Evolutionary conservation across 2,888 invertebrate genomes (phyloP), one percentile per base, ranked within the genome.

Genomic region (Aporophyla lueneburgensis): DNA sequence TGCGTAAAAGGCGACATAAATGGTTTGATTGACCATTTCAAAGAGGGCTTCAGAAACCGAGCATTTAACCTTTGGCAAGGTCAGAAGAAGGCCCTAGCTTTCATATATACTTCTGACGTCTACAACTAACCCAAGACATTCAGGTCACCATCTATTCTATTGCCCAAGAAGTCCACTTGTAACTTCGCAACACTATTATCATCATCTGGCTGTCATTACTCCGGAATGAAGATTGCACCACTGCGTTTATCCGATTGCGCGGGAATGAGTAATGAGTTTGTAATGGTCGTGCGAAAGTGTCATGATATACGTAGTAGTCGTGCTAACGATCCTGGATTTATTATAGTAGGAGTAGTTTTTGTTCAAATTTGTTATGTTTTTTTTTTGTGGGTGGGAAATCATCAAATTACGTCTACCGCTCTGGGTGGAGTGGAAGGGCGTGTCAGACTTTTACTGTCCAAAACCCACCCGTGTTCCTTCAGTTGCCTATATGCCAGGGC

Each of bases 191-290:
- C 62, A 75, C 69, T 70, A 67, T 74, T 54, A 76, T 78, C 63
- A 76, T 65, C 54, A 69, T 71, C 53, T 53, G 19, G 5, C 33
- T 59, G n/a, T 74, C 73, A 86, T 86, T 86, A 86, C 71, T 56
- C 16, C 59, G 84, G 82, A 54, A 84, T 80, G 86, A 76, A 84
- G 79, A 86, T 83, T 80, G 46, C 73, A 56, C 71, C 74, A 74
- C 33, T 53, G 58, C 73, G 43, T 84, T 80, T 84, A 80, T 76
- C 65, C 51, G 43, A 73, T 71, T 77, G 74, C 33, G 71, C 71
- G n/a, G 67, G 56, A 70, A 62, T 71, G 51, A 56, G 43, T 86
- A 79, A 84, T 79, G 81, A 10, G 59, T 81, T 84, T 81, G 58
- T 16, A 83, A 85, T 81, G 61, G 46, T 65, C 76, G 78, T 84